Evolutionary conservation across 2,113 vertebrate genomes (phyloP).

Genomic region (Micromys minutus): DNA sequence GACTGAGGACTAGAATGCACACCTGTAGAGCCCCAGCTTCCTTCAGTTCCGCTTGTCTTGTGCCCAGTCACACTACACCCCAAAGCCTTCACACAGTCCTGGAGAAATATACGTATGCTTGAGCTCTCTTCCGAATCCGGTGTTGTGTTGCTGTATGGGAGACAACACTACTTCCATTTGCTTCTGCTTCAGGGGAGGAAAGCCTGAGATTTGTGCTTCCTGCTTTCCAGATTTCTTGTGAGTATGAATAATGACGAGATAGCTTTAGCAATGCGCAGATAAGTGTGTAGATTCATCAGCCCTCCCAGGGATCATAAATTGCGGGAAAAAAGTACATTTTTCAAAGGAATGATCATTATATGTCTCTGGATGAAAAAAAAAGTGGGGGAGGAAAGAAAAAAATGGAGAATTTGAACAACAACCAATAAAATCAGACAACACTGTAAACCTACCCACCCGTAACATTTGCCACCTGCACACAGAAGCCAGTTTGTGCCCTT

Average conservation of each 20-base stretch:
- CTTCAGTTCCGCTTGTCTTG: background rate
- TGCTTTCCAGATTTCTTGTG: slow-evolving; percentile 54
- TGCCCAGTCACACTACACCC: background rate
- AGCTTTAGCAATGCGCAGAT: slow-evolving; percentile 55
- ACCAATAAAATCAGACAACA: slow-evolving; percentile 9
- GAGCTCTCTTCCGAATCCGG: background rate
- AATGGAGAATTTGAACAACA: slow-evolving; percentile 8
- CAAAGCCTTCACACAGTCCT: slow-evolving; percentile 31
- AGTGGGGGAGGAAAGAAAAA: background rate
- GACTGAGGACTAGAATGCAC: background rate
- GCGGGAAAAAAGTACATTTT: slow-evolving; percentile 53
- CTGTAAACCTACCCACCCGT: background rate
- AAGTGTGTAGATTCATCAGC: slow-evolving; percentile 59
- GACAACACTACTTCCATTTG: background rate
- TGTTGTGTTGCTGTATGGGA: background rate
- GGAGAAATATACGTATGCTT: background rate
- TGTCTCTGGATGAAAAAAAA: background rate
- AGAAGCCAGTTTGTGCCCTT: slow-evolving; percentile 71
- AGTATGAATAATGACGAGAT: slow-evolving; percentile 67
- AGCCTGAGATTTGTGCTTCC: slow-evolving; percentile 19
- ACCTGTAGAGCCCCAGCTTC: background rate
- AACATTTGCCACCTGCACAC: slow-evolving; percentile 73
- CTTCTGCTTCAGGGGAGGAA: background rate
- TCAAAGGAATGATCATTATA: slow-evolving; percentile 61
- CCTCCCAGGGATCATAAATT: slow-evolving; percentile 53